Evolutionary conservation across 1,140 invertebrate species (phyloP).

Genomic region (Bombus confusus): DNA sequence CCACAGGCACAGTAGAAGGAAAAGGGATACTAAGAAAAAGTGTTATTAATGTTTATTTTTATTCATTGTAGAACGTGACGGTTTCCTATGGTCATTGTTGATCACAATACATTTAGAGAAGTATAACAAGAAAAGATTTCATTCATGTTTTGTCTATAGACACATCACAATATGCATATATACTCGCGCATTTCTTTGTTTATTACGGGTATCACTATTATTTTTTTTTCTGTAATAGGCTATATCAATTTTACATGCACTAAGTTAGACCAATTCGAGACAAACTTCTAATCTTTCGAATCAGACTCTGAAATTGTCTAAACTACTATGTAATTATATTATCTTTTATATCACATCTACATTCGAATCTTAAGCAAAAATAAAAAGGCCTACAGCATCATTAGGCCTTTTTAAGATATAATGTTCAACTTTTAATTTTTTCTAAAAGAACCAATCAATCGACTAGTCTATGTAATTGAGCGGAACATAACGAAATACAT

Average conservation of each 20-base stretch:
- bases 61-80: conserved; percentile 16
- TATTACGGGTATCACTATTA: not conserved
- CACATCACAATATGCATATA: not conserved
- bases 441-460: not conserved
- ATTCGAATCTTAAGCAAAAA: conserved; percentile 11
- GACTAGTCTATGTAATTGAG: conserved; percentile 10
- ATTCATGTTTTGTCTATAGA: not conserved
- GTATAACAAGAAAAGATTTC: not conserved
- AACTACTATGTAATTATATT: conserved; percentile 5
- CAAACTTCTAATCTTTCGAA: conserved; percentile 10
- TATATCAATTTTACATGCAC: conserved; percentile 15
- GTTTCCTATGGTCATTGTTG: conserved; percentile 10
- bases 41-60: conserved; percentile 24
- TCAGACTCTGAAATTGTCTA: not conserved
- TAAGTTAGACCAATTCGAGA: not conserved
- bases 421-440: not conserved
- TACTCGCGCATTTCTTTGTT: not conserved
- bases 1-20: not conserved
- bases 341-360: not conserved
- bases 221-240: not conserved
- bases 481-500: conserved; percentile 37
- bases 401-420: not conserved
- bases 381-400: not conserved
- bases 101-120: conserved; percentile 6
- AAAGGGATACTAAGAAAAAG: not conserved